These are phyloP conservation scores for Eugnorisma glareosa DNA, from an alignment of 2,888 invertebrate genomes.

Conservation along the genomic window DNA sequence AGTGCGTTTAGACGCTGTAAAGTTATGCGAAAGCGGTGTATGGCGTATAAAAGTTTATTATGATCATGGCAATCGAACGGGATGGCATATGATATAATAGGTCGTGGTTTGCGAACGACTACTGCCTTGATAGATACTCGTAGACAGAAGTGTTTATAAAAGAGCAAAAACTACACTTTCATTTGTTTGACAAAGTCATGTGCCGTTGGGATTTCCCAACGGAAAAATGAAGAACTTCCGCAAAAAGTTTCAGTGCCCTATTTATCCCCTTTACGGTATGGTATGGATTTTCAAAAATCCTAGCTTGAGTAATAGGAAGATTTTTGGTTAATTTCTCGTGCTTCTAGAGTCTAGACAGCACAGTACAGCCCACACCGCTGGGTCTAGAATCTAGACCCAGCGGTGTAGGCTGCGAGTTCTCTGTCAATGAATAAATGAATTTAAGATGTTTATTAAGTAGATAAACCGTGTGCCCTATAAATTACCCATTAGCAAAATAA, in stretches of 20 bases:
- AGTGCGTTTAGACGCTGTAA: constrained; percentile 20
- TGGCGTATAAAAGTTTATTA: constrained; percentile 46
- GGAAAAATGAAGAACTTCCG: not conserved
- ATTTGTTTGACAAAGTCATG: not conserved
- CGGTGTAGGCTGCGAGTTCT: too few relatives aligned
- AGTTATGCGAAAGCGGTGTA: not conserved
- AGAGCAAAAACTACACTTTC: not conserved
- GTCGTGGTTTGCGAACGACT: not conserved
- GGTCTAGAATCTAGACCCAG: too few relatives aligned
- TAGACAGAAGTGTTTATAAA: not conserved
- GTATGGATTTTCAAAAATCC: not conserved
- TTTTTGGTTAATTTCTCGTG: too few relatives aligned
- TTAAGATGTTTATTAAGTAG: too few relatives aligned
- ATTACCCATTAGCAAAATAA: not conserved
- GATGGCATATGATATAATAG: constrained; percentile 20
- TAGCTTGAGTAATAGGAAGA: not conserved
- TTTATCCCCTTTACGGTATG: not conserved
- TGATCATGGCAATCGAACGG: constrained; percentile 18
- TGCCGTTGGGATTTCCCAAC: not conserved
- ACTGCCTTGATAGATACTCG: not conserved
- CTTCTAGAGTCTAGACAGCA: too few relatives aligned
- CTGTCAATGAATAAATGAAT: too few relatives aligned
- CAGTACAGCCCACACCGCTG: too few relatives aligned
- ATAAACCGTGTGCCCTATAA: too few relatives aligned
- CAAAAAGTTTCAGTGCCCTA: not conserved